Evolutionary conservation across 2,888 invertebrate species (phyloP).

Genomic region (Tridacna gigas): DNA sequence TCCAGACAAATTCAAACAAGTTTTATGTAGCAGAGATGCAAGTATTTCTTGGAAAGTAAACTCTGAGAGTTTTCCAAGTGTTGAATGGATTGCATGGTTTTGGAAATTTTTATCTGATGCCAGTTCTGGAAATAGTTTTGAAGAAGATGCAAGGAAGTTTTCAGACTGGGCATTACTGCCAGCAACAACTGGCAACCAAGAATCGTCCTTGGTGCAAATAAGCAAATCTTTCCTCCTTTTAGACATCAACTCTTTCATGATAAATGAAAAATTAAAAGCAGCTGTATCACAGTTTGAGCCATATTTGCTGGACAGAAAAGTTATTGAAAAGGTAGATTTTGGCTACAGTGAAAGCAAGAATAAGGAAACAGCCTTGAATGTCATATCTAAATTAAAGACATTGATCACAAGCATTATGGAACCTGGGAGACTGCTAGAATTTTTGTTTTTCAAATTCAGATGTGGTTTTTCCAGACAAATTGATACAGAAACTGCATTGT

Average conservation of each 20-base stretch:
- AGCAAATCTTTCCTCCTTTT: not conserved
- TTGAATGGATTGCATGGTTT: constrained; percentile 14
- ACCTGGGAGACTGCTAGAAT: constrained; percentile 1
- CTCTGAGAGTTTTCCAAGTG: not conserved
- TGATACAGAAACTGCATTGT: not conserved
- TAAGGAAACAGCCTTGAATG: not conserved
- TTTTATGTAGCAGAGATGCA: not conserved
- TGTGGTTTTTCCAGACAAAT: not conserved
- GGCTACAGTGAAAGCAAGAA: not conserved
- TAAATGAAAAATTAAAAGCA: not conserved
- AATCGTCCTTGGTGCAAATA: not conserved
- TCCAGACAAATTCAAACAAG: not conserved
- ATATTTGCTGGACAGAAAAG: not conserved
- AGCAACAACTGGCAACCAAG: not conserved
- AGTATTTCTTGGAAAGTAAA: not conserved
- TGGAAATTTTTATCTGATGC: constrained; percentile 18
- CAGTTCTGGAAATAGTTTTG: not conserved
- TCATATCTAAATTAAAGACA: not conserved
- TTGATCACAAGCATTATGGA: not conserved
- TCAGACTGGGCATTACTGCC: constrained; percentile 11
- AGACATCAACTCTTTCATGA: not conserved
- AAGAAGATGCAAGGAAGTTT: not conserved
- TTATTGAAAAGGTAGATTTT: not conserved
- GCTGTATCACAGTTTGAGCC: not conserved
- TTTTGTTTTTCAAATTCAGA: not conserved